Evolutionary conservation across 2,888 invertebrate genomes (phyloP), one percentile per base, ranked within the genome.

Genomic region (Hydraecia micacea): DNA sequence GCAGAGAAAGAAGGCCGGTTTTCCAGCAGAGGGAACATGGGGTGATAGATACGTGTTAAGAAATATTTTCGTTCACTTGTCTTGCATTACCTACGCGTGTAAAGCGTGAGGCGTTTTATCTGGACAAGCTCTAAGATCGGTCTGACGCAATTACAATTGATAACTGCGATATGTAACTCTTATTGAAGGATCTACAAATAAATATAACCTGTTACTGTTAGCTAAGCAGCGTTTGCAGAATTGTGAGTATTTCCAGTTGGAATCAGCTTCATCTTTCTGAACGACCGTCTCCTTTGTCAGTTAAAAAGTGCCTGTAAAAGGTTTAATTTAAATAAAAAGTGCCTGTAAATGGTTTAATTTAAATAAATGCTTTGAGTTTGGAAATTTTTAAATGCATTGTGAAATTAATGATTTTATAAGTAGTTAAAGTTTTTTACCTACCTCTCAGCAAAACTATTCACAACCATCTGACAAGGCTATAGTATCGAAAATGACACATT

Each of bases 121-220:
- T 84, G 84, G 72, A 75, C 15, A 46, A 79, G 18, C 72, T 84
- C 84, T 75, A 32, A 65, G 42, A 42, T 36, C 28, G 28, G 25
- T 75, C 66, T 83, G 87, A 84, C 84, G 84, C 70, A 75, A 79
- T 75, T 66, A 66, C 49, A 32, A 65, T 63, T 65, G 72, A 83
- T 83, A 66, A 83, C 69, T 84, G 87, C 73, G 62, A 46, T 66
- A 21, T 75, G 72, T 83, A 67, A 73, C 66, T 67, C 32, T 42
- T 52, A 65, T 67, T 84, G 74, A 78, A 82, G 65, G 68, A 55
- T 66, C 28, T 28, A 79, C 52, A 79, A 86, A 84, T 75, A 83
- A 78, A 86, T 60, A n/a, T 62, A 75, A 49, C 52, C 49, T 39
- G 36, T n/a, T 25, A 75, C 25, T 49, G n/a, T 58, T 67, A 62